Evolutionary conservation across 2,797 vertebrate species (phyloP).

Genomic region (Typhlichthys subterraneus): DNA sequence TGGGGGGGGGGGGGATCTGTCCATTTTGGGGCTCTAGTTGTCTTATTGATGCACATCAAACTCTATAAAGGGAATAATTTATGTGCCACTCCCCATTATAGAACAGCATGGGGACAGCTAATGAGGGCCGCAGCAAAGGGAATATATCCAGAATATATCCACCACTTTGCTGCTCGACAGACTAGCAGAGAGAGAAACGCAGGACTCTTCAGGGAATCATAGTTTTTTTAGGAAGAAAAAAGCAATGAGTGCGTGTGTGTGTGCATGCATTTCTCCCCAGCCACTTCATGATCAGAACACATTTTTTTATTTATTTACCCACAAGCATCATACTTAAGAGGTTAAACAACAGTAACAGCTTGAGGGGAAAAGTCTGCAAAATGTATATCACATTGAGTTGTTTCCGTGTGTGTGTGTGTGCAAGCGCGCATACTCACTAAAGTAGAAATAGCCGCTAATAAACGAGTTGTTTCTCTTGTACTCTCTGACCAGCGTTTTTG

Average conservation of each 20-base stretch:
- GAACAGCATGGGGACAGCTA: slow-evolving; percentile 88
- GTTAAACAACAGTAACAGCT: slow-evolving; percentile 74
- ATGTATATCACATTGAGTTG: slow-evolving; percentile 68
- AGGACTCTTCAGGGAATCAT: slow-evolving; percentile 76
- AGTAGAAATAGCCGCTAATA: slow-evolving; percentile 41
- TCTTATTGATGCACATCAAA: slow-evolving; percentile 87
- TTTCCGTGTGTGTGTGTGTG: slow-evolving; percentile 19
- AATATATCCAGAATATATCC: slow-evolving; percentile 84
- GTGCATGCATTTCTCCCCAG: slow-evolving; percentile 41
- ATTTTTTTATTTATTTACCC: slow-evolving; percentile 66
- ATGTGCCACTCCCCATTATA: slow-evolving; percentile 85
- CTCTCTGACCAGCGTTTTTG: slow-evolving; percentile 26
- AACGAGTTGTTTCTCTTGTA: slow-evolving; percentile 6
- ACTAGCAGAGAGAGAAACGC: slow-evolving; percentile 75
- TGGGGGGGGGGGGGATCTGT: slow-evolving; percentile 70
- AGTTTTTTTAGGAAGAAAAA: slow-evolving; percentile 74
- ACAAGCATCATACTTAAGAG: slow-evolving; percentile 62
- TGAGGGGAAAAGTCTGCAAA: slow-evolving; percentile 82
- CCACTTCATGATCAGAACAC: slow-evolving; percentile 60
- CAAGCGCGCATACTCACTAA: slow-evolving; percentile 27
- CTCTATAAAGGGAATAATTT: slow-evolving; percentile 91
- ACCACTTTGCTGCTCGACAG: slow-evolving; percentile 79
- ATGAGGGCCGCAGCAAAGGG: slow-evolving; percentile 86
- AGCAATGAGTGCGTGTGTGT: slow-evolving; percentile 51
- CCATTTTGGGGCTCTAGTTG: slow-evolving; percentile 79